Evolutionary conservation across 2,113 vertebrate species (phyloP), one percentile per base, ranked within the genome.

Genomic region (Thamnophis sirtalis): DNA sequence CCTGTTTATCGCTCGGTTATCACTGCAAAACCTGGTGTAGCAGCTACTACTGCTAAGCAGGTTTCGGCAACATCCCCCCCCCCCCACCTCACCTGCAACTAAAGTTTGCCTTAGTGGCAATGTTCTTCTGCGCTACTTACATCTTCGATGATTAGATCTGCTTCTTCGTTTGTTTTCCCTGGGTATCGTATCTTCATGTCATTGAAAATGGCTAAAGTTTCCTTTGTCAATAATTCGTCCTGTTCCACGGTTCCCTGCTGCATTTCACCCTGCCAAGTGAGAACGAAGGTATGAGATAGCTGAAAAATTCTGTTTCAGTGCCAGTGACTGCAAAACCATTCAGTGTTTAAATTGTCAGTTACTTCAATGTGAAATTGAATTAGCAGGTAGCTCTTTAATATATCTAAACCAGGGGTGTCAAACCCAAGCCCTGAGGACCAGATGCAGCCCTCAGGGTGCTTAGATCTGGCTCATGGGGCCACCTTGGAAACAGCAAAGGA

Each of bases 131-230:
- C 54, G 89, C 93, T 95, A 98, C 98, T 97, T 95, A 99, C 99
- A 96, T 99, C 98, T 95, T 99, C 98, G 95, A 99, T 96, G 94
- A 99, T 97, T 56, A 98, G 97, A 95, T 99, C 98, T 0, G 98
- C 98, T 95, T 99, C 99, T 94, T 99, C 98, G 58, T 99, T 98
- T 21, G 97, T 98, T 97, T 99, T 99, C 80, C 99, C 99, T 15
- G 99, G 99, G 96, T 99, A 99, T 91, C 98, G 98, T 94, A 99
- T 98, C 96, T 97, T 98, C 98, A 99, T 98, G 92, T 99, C 98
- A 89, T 96, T 98, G 93, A 99, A 98, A 38, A 98, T 97, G 60
- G 98, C 97, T 93, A 99, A 97, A 84, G 98, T 98, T 95, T 99
- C 99, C 94, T 96, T 98, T 92, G 98, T 98, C 95, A 99, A 96